Evolutionary conservation across 2,113 vertebrate species (phyloP), one percentile per base, ranked within the genome.

Genomic region (Ranitomeya imitator): DNA sequence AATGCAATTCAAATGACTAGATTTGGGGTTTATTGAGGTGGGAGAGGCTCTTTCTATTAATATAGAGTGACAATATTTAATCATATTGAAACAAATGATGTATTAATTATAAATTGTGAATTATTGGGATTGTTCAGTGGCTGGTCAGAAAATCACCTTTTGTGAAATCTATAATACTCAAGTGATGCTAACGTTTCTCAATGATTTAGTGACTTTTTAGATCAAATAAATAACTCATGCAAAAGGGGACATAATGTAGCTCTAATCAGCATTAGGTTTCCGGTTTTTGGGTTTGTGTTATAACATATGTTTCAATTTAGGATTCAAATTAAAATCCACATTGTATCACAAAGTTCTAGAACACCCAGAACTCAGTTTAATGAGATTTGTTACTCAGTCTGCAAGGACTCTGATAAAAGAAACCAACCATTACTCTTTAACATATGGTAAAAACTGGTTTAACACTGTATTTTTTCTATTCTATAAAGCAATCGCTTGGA

Each of bases 261-360:
- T 69, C 23, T 21, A 67, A n/a, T 5, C 8, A 13, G 12, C 4
- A 8, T 23, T 10, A 7, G 0, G 2, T 11, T 26, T 67, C 19
- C 9, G 10, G 23, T 69, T 26, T 26, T 26, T 12, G 65, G 21
- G 12, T 23, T 69, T 69, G 11, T 3, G 14, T 69, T 69, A 26
- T 69, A 69, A 69, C 55, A 57, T 69, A 69, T 69, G 65, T 69
- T 69, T 69, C 13, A 67, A 69, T 69, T 69, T 26, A 23, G 65
- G 14, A 69, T 6, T 0, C 19, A n/a, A 65, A 26, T 10, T n/a
- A 8, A 23, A 26, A 69, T 69, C 3, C n/a, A 69, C n/a, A 23
- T 69, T 69, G n/a, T 13, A 26, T 69, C 12, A 4, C n/a, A 69
- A 13, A 69, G 65, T 4, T 3, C 4, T 11, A 26, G n/a, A 11